phyloP scores from a whole-genome alignment of 64 coral and sea anemone species.

The Stichodactyla mertensii region DNA sequence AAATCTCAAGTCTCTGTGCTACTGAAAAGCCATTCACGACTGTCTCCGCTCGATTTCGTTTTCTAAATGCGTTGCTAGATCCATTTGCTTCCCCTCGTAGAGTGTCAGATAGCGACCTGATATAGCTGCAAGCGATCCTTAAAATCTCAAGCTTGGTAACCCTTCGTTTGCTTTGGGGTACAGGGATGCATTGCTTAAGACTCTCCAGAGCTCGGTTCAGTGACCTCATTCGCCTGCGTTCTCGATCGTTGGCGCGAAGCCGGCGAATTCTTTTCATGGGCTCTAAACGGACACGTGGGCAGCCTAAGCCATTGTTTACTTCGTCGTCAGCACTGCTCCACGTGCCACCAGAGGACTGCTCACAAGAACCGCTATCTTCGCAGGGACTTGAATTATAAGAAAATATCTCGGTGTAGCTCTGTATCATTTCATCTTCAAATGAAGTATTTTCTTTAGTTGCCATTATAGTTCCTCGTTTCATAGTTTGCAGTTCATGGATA shows the following conservation, averaged over 20 bases:
- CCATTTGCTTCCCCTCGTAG: slow-evolving; percentile 64
- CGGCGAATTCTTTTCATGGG: slow-evolving; percentile 94
- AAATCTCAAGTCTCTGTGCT: slow-evolving; percentile 89
- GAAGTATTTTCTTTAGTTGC: slow-evolving; percentile 10
- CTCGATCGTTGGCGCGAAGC: slow-evolving; percentile 95
- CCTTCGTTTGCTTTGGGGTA: slow-evolving; percentile 85
- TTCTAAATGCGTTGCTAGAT: slow-evolving; percentile 27
- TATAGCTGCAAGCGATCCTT: slow-evolving; percentile 94
- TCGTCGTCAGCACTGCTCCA: slow-evolving; percentile 23
- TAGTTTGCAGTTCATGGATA: slow-evolving; percentile 5
- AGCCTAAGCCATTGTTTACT: slow-evolving; percentile 28
- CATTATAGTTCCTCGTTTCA: slow-evolving; percentile 5
- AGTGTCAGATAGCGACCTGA: slow-evolving; percentile 83
- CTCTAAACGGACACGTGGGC: slow-evolving; percentile 48
- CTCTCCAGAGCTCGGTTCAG: slow-evolving; percentile 88
- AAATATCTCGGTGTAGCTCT: slow-evolving; percentile 11
- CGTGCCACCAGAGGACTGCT: slow-evolving; percentile 29
- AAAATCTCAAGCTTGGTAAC: slow-evolving; percentile 97
- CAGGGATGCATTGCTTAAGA: slow-evolving; percentile 91
- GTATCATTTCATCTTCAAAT: slow-evolving; percentile 10
- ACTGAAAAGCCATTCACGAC: slow-evolving; percentile 95
- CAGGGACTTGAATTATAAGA: background rate
- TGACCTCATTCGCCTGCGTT: slow-evolving; percentile 84
- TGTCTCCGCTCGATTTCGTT: slow-evolving; percentile 48
- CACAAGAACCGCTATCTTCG: slow-evolving; percentile 20